phyloP scores from a whole-genome alignment of 2,888 invertebrate species.

The Caenorhabditis virilis region DNA sequence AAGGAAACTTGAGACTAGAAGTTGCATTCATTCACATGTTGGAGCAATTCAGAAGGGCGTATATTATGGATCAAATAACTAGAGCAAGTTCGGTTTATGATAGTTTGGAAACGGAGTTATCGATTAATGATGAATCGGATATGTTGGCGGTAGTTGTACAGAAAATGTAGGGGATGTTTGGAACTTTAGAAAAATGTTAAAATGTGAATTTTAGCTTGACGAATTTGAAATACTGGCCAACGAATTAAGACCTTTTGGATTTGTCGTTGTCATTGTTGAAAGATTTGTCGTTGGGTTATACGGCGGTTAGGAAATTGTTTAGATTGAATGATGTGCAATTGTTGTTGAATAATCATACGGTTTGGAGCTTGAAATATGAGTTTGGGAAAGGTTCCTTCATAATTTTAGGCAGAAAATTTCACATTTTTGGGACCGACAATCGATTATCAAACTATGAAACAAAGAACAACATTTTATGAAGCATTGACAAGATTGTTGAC shows the following conservation, averaged over 20 bases:
- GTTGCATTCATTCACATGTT: slow-evolving; percentile 94
- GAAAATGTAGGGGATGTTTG: slow-evolving; percentile 84
- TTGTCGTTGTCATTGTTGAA: slow-evolving; percentile 89
- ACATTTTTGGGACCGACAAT: slow-evolving; percentile 90
- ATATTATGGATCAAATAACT: slow-evolving; percentile 87
- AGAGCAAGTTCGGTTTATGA: slow-evolving; percentile 78
- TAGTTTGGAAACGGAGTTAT: slow-evolving; percentile 86
- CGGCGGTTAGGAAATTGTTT: slow-evolving; percentile 92
- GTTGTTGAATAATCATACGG: slow-evolving; percentile 94
- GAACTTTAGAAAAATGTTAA: no score
- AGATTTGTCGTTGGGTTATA: slow-evolving; percentile 93
- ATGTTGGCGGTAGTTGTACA: slow-evolving; percentile 92
- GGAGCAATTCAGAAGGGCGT: slow-evolving; percentile 97
- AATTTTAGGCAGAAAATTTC: slow-evolving; percentile 88
- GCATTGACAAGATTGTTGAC: slow-evolving; percentile 90
- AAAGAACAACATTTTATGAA: slow-evolving; percentile 94
- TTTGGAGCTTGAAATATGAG: no score
- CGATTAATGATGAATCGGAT: slow-evolving; percentile 90
- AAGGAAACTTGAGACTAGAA: slow-evolving; percentile 75
- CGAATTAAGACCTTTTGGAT: slow-evolving; percentile 89
- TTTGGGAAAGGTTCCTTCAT: no score
- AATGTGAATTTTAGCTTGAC: slow-evolving; percentile 94
- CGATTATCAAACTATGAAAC: slow-evolving; percentile 82
- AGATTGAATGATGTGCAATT: slow-evolving; percentile 96
- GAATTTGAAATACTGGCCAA: slow-evolving; percentile 96